Percentiles rank a stretch among this genome's conserved stretches.
phyloP scores from a whole-genome alignment of 2,888 invertebrate genomes.

The Campaea margaritaria region DNA sequence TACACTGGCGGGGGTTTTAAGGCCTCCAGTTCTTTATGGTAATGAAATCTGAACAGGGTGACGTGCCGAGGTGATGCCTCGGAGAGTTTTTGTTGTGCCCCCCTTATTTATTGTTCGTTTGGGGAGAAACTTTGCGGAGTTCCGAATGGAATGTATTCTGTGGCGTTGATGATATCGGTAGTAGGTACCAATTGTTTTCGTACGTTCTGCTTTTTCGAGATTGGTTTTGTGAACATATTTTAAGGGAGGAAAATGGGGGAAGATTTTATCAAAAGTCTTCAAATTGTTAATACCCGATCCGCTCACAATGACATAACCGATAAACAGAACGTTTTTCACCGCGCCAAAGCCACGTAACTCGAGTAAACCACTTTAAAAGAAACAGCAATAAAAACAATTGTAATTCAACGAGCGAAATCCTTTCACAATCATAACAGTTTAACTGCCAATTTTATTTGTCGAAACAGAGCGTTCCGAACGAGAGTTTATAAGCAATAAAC shows the following conservation, averaged over 20 bases:
- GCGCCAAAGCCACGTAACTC: constrained; percentile 39
- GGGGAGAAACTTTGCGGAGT: constrained; percentile 74
- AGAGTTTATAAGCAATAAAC: constrained; percentile 83
- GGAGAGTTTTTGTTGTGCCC: constrained; percentile 83
- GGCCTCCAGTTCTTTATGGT: constrained; percentile 85
- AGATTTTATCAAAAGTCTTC: constrained; percentile 5
- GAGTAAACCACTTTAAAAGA: constrained; percentile 53
- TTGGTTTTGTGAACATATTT: constrained; percentile 43
- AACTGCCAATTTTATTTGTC: constrained; percentile 75
- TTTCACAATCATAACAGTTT: constrained; percentile 72
- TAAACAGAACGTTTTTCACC: constrained; percentile 6
- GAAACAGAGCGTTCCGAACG: constrained; percentile 76
- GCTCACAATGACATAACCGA: background rate
- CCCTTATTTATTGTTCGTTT: constrained; percentile 83
- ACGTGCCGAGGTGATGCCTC: constrained; percentile 83
- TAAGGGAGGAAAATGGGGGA: constrained; percentile 7
- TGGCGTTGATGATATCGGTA: constrained; percentile 69
- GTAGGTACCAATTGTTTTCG: constrained; percentile 58
- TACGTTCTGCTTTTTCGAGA: constrained; percentile 58
- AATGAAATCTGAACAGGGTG: constrained; percentile 86
- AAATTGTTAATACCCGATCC: background rate
- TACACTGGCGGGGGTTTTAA: constrained; percentile 84
- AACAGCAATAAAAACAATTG: constrained; percentile 58
- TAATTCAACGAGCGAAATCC: constrained; percentile 63
- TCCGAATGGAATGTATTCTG: constrained; percentile 78